Conservation (phyloP, 2,797 vertebrate species). For the Vespertilio murinus region DNA sequence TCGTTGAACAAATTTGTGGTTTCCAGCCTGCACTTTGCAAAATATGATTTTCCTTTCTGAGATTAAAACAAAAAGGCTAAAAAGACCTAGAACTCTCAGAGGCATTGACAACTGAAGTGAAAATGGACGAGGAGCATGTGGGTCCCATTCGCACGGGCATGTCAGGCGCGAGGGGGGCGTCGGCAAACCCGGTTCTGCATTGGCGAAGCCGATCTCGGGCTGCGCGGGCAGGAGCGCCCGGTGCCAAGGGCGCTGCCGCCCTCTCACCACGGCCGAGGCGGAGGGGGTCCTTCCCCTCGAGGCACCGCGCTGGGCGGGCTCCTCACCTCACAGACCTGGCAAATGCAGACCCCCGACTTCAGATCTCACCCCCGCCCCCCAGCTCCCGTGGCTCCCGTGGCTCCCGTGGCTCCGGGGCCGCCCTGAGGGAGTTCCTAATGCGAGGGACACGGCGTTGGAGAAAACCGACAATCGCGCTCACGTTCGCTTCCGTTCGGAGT, state of each 20-base stretch:
- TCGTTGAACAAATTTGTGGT: constrained; percentile 64
- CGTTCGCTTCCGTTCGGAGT: constrained; percentile 65
- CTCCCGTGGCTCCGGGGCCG: no score
- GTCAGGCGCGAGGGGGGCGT: not conserved
- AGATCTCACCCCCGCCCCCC: constrained; percentile 40
- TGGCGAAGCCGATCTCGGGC: not conserved
- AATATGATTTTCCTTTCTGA: constrained; percentile 63
- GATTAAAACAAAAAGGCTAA: not conserved
- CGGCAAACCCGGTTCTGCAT: constrained; percentile 16
- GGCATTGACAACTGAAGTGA: constrained; percentile 45
- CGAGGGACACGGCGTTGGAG: constrained; percentile 67
- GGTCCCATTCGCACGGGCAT: not conserved
- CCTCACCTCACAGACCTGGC: constrained; percentile 59
- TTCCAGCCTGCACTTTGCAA: constrained; percentile 42
- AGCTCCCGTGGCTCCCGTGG: no score
- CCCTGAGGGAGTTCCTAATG: constrained; percentile 43
- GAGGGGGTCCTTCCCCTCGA: not conserved
- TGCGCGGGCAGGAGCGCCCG: not conserved
- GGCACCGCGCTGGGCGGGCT: no score
- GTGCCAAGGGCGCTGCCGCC: not conserved
- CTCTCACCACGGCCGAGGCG: not conserved
- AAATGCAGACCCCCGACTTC: constrained; percentile 46
- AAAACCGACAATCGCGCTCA: constrained; percentile 52
- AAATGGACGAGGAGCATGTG: constrained; percentile 62
- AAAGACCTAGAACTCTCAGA: constrained; percentile 31